These are phyloP conservation scores for Temnothorax unifasciatus DNA, from an alignment of 2,888 invertebrate species.

Conservation along the genomic window DNA sequence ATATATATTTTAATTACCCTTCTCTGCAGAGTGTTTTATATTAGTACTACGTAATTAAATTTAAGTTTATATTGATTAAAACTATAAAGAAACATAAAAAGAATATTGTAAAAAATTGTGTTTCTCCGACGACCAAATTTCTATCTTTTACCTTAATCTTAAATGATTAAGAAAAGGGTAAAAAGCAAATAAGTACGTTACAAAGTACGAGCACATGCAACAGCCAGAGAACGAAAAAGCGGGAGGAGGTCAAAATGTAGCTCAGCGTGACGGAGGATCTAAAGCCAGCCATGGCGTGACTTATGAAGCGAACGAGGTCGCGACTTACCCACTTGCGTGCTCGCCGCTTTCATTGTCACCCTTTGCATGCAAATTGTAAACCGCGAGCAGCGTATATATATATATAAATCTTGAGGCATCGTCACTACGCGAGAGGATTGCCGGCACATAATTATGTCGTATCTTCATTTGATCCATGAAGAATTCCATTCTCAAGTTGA, in stretches of 20 bases:
- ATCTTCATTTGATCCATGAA: conserved; percentile 52
- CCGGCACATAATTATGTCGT: conserved; percentile 56
- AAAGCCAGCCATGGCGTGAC: conserved; percentile 11
- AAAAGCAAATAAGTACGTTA: background rate
- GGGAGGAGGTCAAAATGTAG: conserved; percentile 31
- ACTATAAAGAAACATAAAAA: background rate
- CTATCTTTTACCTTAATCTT: conserved; percentile 1
- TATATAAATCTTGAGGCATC: background rate
- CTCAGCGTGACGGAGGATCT: conserved; percentile 4
- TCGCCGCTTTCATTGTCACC: conserved; percentile 44
- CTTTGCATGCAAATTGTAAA: conserved; percentile 36
- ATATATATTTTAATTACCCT: background rate
- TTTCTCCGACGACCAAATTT: background rate
- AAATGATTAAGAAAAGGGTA: background rate
- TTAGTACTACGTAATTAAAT: background rate
- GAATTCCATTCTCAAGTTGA: conserved; percentile 74
- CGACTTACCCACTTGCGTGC: conserved; percentile 32
- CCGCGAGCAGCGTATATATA: background rate
- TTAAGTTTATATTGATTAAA: background rate
- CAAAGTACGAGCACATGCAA: background rate
- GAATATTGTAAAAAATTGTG: background rate
- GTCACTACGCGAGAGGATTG: background rate
- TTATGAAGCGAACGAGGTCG: conserved; percentile 41
- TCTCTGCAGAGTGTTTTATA: background rate
- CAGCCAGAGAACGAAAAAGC: background rate